These are phyloP conservation scores for Cotesia vestalis DNA, from an alignment of 1,140 invertebrate species.

Conservation along the genomic window DNA sequence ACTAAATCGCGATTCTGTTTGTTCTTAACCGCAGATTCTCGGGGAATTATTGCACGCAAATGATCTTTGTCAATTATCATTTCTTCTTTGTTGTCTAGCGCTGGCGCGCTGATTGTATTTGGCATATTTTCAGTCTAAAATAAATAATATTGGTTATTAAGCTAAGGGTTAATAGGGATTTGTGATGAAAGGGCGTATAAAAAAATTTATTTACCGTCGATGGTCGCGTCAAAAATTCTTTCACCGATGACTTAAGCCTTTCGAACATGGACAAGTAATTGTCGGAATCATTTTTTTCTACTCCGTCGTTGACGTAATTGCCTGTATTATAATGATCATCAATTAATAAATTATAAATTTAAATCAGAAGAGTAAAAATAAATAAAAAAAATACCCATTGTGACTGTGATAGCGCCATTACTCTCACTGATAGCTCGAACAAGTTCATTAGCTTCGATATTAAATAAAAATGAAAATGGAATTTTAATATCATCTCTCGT, in stretches of 20 bases:
- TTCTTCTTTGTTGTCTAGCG: background rate
- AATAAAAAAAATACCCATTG: slow-evolving; percentile 47
- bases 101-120: background rate
- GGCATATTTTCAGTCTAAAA: slow-evolving; percentile 13
- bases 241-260: slow-evolving; percentile 60
- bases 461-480: slow-evolving; percentile 91
- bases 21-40: slow-evolving; percentile 45
- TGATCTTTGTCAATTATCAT: slow-evolving; percentile 20
- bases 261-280: slow-evolving; percentile 60
- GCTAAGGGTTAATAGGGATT: background rate
- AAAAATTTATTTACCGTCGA: slow-evolving; percentile 12
- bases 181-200: background rate
- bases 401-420: slow-evolving; percentile 51
- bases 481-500: slow-evolving; percentile 84
- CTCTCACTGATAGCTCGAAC: slow-evolving; percentile 64
- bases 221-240: slow-evolving; percentile 59
- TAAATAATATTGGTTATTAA: slow-evolving; percentile 24
- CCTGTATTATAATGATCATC: slow-evolving; percentile 45
- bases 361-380: slow-evolving; percentile 11
- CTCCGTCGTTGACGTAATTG: slow-evolving; percentile 54
- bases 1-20: slow-evolving; percentile 25
- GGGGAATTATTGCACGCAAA: slow-evolving; percentile 47
- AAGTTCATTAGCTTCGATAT: slow-evolving; percentile 77
- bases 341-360: slow-evolving; percentile 21
- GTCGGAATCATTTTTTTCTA: slow-evolving; percentile 57